Percentiles rank a stretch among this genome's conserved stretches.
Evolutionary conservation across 2,113 vertebrate genomes (phyloP).

Genomic region (Butastur rufipennis): DNA sequence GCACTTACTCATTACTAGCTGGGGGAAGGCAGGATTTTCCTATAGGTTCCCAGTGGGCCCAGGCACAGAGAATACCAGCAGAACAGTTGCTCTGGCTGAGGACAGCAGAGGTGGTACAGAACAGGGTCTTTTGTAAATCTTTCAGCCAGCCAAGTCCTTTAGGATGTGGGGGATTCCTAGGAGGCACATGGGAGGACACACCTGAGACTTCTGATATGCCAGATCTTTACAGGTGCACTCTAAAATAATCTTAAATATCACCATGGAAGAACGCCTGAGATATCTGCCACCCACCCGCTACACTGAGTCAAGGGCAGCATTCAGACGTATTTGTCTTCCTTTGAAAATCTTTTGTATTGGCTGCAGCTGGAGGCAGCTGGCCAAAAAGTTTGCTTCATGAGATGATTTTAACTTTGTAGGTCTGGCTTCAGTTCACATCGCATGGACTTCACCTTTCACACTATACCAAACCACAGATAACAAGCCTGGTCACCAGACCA

Average conservation of each 20-base stretch:
- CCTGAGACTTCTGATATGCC: background rate
- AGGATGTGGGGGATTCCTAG: background rate
- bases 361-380: background rate
- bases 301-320: background rate
- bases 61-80: background rate
- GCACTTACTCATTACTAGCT: background rate
- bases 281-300: background rate
- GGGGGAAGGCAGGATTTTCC: conserved; percentile 9
- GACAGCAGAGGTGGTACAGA: background rate
- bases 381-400: background rate
- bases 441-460: background rate
- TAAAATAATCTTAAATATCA: background rate
- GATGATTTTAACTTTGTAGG: background rate
- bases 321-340: background rate
- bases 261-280: background rate
- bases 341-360: background rate
- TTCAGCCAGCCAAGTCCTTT: background rate
- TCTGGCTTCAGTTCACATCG: background rate
- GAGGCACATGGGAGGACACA: background rate
- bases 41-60: background rate
- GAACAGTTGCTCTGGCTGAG: background rate
- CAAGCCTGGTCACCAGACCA: background rate
- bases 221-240: background rate
- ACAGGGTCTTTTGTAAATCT: background rate
- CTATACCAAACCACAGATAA: background rate